These are phyloP conservation scores for Clanis bilineata DNA, from an alignment of 2,888 invertebrate species.

Conservation along the genomic window DNA sequence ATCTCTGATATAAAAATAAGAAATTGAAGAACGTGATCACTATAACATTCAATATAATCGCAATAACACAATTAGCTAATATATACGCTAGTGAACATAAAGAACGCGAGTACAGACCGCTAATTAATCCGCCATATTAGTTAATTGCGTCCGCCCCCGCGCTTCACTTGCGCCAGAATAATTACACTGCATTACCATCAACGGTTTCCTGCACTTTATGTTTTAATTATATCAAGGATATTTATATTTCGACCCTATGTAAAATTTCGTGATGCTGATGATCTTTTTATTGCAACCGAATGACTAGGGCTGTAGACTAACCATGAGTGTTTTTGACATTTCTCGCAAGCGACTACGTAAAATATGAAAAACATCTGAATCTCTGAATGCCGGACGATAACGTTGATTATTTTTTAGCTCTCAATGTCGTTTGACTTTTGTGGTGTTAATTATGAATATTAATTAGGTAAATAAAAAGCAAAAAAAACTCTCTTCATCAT, in stretches of 20 bases:
- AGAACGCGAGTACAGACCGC: constrained; percentile 37
- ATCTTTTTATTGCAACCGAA: too few relatives aligned
- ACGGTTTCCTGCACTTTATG: constrained; percentile 4
- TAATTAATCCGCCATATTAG: constrained; percentile 67
- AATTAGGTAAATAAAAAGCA: too few relatives aligned
- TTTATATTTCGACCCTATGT: background rate
- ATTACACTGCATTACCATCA: background rate
- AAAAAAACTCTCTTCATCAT: too few relatives aligned
- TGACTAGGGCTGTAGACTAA: too few relatives aligned
- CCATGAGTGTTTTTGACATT: too few relatives aligned
- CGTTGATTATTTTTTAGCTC: too few relatives aligned
- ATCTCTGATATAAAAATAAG: background rate
- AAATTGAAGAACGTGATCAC: background rate
- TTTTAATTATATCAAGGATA: background rate
- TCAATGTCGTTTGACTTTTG: too few relatives aligned
- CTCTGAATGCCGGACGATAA: too few relatives aligned
- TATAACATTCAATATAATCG: background rate
- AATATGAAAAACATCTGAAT: too few relatives aligned
- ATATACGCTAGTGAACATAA: background rate
- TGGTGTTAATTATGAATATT: too few relatives aligned
- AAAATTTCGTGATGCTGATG: too few relatives aligned
- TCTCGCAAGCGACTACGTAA: too few relatives aligned
- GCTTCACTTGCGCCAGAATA: constrained; percentile 9
- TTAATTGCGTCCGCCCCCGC: constrained; percentile 44
- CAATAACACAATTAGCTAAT: background rate